Percentiles rank a stretch among this genome's conserved stretches.
Evolutionary conservation across 2,888 invertebrate species (phyloP).

Genomic region (Bedellia somnulentella): DNA sequence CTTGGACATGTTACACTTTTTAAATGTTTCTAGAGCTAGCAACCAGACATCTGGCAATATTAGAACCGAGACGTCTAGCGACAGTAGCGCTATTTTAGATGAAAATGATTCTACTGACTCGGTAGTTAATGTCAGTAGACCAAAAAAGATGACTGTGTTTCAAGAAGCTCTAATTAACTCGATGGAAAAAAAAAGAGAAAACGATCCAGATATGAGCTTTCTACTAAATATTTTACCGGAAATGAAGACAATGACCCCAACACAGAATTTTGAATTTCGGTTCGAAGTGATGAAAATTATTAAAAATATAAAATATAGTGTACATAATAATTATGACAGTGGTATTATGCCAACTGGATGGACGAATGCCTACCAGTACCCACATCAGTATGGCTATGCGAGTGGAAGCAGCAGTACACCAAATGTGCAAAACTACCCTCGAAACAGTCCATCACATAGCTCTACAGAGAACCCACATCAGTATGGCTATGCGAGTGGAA

Average conservation of each 20-base stretch:
- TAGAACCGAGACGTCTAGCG: slow-evolving; percentile 8
- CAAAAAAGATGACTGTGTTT: slow-evolving; percentile 12
- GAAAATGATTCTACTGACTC: too few species aligned
- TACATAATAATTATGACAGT: too few species aligned
- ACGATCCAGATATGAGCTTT: slow-evolving; percentile 13
- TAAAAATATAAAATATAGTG: slow-evolving; percentile 10
- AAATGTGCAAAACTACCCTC: too few species aligned
- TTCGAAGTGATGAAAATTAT: slow-evolving; percentile 14
- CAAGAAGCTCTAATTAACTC: slow-evolving; percentile 11
- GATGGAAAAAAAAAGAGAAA: slow-evolving; percentile 11
- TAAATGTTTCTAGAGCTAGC: slow-evolving; percentile 7
- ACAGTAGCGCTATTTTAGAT: too few species aligned
- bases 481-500: too few species aligned
- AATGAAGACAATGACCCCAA: slow-evolving; percentile 13
- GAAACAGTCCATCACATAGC: too few species aligned
- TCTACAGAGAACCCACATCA: too few species aligned
- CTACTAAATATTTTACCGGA: slow-evolving; percentile 13
- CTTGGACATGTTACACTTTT: slow-evolving; percentile 12
- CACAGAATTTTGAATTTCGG: slow-evolving; percentile 14
- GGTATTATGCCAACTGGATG: too few species aligned
- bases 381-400: too few species aligned
- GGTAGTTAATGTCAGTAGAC: too few species aligned
- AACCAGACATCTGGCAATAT: slow-evolving; percentile 8
- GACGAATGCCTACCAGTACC: too few species aligned
- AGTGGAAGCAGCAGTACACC: too few species aligned